phyloP scores from a whole-genome alignment of 2,888 invertebrate species.

The Parochlus steinenii region DNA sequence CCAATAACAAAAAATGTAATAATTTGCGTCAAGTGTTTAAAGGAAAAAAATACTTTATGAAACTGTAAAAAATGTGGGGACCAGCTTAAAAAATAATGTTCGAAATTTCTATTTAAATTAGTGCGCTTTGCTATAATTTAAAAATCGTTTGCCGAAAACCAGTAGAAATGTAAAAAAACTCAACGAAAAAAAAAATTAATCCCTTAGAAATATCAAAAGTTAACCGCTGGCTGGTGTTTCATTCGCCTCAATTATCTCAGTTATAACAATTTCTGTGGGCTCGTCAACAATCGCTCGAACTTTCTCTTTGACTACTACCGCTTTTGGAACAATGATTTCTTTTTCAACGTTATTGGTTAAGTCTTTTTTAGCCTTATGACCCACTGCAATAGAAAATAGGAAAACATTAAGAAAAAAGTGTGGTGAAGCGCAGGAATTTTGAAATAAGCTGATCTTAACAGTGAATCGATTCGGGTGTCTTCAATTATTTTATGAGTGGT shows the following conservation, averaged over 20 bases:
- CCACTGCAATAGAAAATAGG: slow-evolving; percentile 12
- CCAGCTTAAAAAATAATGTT: too few species aligned
- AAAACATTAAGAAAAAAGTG: slow-evolving; percentile 8
- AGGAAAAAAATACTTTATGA: not conserved
- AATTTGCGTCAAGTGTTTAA: too few species aligned
- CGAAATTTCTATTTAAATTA: not conserved
- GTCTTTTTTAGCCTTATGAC: slow-evolving; percentile 11
- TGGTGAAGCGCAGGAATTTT: too few species aligned
- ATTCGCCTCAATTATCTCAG: slow-evolving; percentile 24
- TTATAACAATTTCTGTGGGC: slow-evolving; percentile 7
- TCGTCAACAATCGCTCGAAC: slow-evolving; percentile 6
- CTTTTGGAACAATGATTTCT: slow-evolving; percentile 9
- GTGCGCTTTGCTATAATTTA: not conserved
- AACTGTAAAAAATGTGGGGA: not conserved
- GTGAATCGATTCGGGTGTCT: too few species aligned
- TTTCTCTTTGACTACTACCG: slow-evolving; percentile 8
- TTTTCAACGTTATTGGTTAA: slow-evolving; percentile 5
- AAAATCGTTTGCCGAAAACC: not conserved
- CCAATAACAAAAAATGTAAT: too few species aligned
- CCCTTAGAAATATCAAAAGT: slow-evolving; percentile 8
- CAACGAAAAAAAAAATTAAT: not conserved
- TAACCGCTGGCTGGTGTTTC: slow-evolving; percentile 19
- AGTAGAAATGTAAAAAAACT: not conserved
- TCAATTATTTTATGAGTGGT: too few species aligned
- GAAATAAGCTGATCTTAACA: too few species aligned